phyloP scores from a whole-genome alignment of 1,140 invertebrate species.

The Zaprionus kolodkinae region DNA sequence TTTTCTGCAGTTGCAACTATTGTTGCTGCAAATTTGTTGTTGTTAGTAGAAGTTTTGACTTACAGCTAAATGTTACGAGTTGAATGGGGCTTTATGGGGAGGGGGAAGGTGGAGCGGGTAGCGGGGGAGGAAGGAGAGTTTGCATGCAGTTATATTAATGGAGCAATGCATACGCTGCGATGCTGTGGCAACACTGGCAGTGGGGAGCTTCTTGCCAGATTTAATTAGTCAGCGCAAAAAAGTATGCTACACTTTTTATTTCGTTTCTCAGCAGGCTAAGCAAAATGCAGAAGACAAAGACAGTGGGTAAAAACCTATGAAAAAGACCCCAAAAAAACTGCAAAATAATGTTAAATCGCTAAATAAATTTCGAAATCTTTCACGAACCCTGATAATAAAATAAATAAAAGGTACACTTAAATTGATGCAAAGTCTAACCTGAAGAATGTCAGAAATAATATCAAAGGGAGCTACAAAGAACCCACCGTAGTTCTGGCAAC shows the following conservation, averaged over 20 bases:
- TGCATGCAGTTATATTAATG: conserved; percentile 14
- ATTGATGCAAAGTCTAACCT: too few species aligned
- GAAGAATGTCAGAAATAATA: too few species aligned
- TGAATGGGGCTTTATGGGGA: neutral
- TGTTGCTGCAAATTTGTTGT: conserved; percentile 20
- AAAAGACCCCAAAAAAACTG: too few species aligned
- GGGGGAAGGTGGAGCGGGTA: neutral
- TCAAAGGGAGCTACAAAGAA: too few species aligned
- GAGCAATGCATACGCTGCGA: neutral
- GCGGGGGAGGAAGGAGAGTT: neutral
- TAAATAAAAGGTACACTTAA: too few species aligned
- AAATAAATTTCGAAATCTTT: too few species aligned
- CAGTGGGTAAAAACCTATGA: too few species aligned
- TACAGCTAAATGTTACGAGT: conserved; percentile 29
- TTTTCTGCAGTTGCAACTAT: conserved; percentile 1
- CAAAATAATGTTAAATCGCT: too few species aligned
- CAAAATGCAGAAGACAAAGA: neutral
- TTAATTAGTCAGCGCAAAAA: neutral
- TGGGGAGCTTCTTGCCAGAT: too few species aligned
- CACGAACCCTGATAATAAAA: too few species aligned
- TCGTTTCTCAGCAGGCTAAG: neutral
- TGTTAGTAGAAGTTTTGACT: conserved; percentile 38
- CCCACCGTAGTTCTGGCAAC: too few species aligned
- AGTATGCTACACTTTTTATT: conserved; percentile 10
- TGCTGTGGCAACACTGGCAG: neutral